phyloP scores from a whole-genome alignment of 2,113 vertebrate species.

The Gallinago media region DNA sequence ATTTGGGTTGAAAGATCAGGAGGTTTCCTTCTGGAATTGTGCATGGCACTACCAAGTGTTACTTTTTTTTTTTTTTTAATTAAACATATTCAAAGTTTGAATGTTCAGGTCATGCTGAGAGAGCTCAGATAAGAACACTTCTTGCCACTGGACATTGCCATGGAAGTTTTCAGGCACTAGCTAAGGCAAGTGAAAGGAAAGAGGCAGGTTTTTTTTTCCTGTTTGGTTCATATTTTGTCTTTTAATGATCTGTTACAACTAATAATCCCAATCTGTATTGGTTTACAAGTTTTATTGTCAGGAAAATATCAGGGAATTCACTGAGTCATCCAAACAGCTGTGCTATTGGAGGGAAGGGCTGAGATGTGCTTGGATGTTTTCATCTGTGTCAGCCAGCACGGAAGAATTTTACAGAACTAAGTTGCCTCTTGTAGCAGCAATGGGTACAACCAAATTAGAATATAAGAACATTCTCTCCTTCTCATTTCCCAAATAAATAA shows the following conservation, averaged over 20 bases:
- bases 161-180: background rate
- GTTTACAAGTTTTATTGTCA: background rate
- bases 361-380: background rate
- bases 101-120: background rate
- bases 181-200: background rate
- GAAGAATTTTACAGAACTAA: background rate
- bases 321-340: background rate
- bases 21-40: background rate
- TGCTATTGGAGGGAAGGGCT: background rate
- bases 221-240: background rate
- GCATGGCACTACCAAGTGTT: background rate
- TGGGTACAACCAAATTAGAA: background rate
- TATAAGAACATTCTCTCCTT: background rate
- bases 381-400: background rate
- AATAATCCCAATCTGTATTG: background rate
- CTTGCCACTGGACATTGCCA: background rate
- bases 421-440: background rate
- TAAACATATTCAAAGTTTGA: background rate
- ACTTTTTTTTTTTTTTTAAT: background rate
- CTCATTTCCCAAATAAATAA: background rate
- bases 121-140: background rate
- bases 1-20: conserved; percentile 22
- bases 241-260: background rate
- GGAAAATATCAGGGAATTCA: background rate
- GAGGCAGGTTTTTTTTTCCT: background rate